A percentile compares a stretch with the other conserved stretches of the same genome.
These are phyloP conservation scores for Pogonophryne albipinna DNA, from an alignment of 2,797 vertebrate species.

Conservation along the genomic window DNA sequence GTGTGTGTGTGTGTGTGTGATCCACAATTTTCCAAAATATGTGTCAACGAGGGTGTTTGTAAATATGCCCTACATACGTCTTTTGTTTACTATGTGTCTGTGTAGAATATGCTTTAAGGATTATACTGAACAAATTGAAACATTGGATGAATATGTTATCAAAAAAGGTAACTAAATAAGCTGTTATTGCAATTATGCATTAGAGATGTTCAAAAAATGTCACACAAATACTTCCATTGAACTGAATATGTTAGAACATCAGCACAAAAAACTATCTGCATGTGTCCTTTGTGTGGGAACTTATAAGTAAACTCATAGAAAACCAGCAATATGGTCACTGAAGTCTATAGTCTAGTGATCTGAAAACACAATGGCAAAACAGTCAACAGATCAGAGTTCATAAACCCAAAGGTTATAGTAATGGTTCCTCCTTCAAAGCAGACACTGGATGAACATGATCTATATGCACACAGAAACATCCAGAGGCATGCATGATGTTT, in stretches of 20 bases:
- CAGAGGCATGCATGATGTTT: constrained; percentile 54
- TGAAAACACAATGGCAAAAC: not conserved
- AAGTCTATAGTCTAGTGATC: not conserved
- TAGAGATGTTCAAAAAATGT: not conserved
- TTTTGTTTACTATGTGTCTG: not conserved
- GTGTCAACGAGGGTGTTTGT: constrained; percentile 22
- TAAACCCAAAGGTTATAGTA: constrained; percentile 1
- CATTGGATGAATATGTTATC: not conserved
- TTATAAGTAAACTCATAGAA: not conserved
- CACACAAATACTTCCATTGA: not conserved
- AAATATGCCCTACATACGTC: not conserved
- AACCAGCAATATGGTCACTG: not conserved
- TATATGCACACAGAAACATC: constrained; percentile 11
- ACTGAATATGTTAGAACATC: not conserved
- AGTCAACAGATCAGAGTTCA: not conserved
- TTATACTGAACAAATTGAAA: not conserved
- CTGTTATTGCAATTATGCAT: not conserved
- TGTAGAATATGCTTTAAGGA: not conserved
- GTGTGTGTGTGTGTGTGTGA: not conserved
- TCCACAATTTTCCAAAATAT: constrained; percentile 34
- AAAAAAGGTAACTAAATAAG: not conserved
- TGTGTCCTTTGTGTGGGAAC: not conserved
- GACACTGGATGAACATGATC: constrained; percentile 28
- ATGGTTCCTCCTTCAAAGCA: constrained; percentile 10
- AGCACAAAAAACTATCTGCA: not conserved